These are phyloP conservation scores for Heterotilapia buettikoferi DNA, from an alignment of 2,113 vertebrate genomes.

Conservation along the genomic window DNA sequence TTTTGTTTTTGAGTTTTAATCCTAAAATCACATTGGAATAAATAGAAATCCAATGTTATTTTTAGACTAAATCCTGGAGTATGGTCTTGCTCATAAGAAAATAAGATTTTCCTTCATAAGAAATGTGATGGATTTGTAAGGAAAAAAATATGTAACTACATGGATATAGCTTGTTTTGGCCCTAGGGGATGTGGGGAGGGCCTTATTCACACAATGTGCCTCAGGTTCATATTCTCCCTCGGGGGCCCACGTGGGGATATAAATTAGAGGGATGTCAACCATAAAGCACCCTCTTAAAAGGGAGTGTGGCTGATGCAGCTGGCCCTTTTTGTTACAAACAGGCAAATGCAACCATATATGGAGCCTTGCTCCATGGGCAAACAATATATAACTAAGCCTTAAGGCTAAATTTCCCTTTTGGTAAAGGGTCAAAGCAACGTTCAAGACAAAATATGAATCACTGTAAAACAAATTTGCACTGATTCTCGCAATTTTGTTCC, in stretches of 20 bases:
- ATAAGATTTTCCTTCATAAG: not conserved
- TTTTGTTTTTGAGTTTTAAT: not conserved
- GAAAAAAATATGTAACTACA: not conserved
- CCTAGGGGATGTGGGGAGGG: not conserved
- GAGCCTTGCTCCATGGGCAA: not conserved
- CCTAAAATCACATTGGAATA: not conserved
- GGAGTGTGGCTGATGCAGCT: slow-evolving; percentile 49
- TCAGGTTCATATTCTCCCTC: slow-evolving; percentile 51
- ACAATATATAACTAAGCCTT: not conserved
- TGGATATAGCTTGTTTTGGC: not conserved
- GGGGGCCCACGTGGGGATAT: slow-evolving; percentile 47
- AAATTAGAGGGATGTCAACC: slow-evolving; percentile 63
- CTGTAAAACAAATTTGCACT: slow-evolving; percentile 15
- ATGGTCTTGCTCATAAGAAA: fast-evolving
- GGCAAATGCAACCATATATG: slow-evolving; percentile 39
- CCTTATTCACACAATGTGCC: slow-evolving; percentile 35
- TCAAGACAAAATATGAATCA: slow-evolving; percentile 1
- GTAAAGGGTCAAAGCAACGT: not conserved
- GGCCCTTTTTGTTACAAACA: slow-evolving; percentile 44
- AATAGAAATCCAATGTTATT: not conserved
- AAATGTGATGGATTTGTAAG: not conserved
- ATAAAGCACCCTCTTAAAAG: slow-evolving; percentile 56
- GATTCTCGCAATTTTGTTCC: not conserved
- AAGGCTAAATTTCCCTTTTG: not conserved
- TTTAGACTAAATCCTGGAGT: not conserved